Evolutionary conservation across 2,113 vertebrate species (phyloP).

Genomic region (Alethe diademata): DNA sequence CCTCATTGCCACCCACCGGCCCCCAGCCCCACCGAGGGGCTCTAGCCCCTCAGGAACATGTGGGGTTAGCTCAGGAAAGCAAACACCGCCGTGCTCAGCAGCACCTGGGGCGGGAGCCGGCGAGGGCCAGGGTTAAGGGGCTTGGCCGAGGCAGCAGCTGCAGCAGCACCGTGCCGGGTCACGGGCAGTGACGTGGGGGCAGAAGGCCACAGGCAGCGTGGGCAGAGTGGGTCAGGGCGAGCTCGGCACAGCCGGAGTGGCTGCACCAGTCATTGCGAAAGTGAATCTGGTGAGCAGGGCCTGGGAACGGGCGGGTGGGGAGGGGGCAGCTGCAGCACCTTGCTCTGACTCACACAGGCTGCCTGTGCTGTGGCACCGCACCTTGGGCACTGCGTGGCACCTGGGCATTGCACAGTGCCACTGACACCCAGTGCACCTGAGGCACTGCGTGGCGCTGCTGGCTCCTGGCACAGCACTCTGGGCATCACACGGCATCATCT

Average conservation of each 20-base stretch:
- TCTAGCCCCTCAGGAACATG: fast-evolving
- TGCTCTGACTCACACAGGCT: background rate
- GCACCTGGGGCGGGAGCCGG: background rate
- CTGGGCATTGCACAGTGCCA: background rate
- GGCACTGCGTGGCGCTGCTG: background rate
- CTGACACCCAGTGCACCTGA: background rate
- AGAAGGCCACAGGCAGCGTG: background rate
- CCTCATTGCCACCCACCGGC: background rate
- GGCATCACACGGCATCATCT: background rate
- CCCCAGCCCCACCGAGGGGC: fast-evolving
- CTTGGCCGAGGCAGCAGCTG: background rate
- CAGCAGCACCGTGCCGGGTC: fast-evolving
- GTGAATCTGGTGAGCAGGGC: background rate
- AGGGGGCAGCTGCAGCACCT: slow-evolving; percentile 3
- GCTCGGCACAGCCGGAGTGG: background rate
- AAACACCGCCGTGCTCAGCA: fast-evolving
- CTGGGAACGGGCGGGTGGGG: background rate
- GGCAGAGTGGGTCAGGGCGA: background rate
- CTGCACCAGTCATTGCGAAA: slow-evolving; percentile 49
- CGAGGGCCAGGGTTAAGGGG: fast-evolving
- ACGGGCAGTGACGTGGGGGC: fast-evolving
- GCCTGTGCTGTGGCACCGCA: fast-evolving
- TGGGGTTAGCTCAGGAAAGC: fast-evolving
- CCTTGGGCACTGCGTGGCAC: background rate
- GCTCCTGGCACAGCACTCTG: background rate